Evolutionary conservation across 2,113 vertebrate species (phyloP).

Genomic region (Euleptes europaea): DNA sequence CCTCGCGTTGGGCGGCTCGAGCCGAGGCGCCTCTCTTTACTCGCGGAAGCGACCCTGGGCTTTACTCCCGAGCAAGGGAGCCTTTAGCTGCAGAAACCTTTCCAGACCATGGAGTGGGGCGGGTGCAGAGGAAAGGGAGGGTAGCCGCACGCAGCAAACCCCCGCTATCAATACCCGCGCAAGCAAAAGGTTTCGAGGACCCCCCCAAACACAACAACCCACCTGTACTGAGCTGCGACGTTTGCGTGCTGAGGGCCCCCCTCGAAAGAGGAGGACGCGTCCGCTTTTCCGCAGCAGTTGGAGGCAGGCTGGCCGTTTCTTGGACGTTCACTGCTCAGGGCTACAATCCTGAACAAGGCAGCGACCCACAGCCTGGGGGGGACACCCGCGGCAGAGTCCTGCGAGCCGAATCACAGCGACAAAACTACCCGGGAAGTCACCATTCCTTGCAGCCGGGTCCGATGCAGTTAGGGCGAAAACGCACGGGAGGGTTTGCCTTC

Average conservation of each 20-base stretch:
- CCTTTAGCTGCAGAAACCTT: neutral
- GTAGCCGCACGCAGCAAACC: too few species aligned
- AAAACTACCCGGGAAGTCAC: neutral
- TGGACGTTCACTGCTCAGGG: neutral
- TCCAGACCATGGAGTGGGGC: neutral
- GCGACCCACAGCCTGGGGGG: too few species aligned
- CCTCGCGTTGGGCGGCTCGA: too few species aligned
- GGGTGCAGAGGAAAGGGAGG: neutral
- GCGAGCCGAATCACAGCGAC: neutral
- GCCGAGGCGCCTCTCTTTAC: neutral
- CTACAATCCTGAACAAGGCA: neutral
- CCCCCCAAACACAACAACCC: rapidly evolving
- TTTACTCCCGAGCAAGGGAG: neutral
- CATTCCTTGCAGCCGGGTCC: neutral
- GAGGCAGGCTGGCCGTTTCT: neutral
- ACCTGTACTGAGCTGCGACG: too few species aligned
- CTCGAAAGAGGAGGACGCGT: neutral
- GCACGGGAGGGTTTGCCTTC: too few species aligned
- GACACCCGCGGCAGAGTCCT: neutral
- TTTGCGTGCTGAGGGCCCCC: neutral
- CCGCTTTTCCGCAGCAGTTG: too few species aligned
- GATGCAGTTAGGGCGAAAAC: too few species aligned
- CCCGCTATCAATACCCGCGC: neutral
- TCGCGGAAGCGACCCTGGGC: neutral
- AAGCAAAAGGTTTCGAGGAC: neutral